Percentiles rank a stretch among this genome's conserved stretches.
Evolutionary conservation across 2,888 invertebrate species (phyloP).

Genomic region (Syrphus vitripennis): DNA sequence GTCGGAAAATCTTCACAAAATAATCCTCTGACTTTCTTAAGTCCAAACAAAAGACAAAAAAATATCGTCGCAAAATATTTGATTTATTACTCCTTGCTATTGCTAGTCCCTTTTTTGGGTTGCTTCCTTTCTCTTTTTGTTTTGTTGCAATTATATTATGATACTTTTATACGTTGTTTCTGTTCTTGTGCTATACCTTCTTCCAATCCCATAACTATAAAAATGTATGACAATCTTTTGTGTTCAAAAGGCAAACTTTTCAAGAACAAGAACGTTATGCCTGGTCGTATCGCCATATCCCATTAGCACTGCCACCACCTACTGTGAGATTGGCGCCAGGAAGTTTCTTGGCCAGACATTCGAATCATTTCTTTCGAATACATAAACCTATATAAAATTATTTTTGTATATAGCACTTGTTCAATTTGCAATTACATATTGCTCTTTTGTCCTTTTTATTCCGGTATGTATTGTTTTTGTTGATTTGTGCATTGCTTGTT

Average conservation of each 20-base stretch:
- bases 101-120: conserved; percentile 33
- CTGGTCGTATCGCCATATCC: conserved; percentile 26
- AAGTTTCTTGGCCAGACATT: conserved; percentile 65
- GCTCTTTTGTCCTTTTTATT: conserved; percentile 34
- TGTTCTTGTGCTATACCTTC: conserved; percentile 32
- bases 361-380: conserved; percentile 27
- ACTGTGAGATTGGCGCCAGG: conserved; percentile 69
- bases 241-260: conserved; percentile 44
- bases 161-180: conserved; percentile 21
- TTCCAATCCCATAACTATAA: conserved; percentile 28
- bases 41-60: conserved; percentile 40
- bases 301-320: conserved; percentile 50
- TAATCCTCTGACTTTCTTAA: conserved; percentile 59
- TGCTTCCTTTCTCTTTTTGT: conserved; percentile 14
- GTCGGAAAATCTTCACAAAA: conserved; percentile 24
- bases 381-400: not conserved
- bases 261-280: conserved; percentile 38
- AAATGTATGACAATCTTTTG: conserved; percentile 8
- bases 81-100: conserved; percentile 64
- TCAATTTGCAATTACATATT: conserved; percentile 66
- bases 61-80: conserved; percentile 65
- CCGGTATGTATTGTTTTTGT: not conserved
- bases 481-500: conserved; percentile 13
- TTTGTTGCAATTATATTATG: conserved; percentile 31
- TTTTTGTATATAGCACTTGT: conserved; percentile 24